Conservation (phyloP, 92 coral and sea anemone genomes). For the Phenganax subtilis region DNA sequence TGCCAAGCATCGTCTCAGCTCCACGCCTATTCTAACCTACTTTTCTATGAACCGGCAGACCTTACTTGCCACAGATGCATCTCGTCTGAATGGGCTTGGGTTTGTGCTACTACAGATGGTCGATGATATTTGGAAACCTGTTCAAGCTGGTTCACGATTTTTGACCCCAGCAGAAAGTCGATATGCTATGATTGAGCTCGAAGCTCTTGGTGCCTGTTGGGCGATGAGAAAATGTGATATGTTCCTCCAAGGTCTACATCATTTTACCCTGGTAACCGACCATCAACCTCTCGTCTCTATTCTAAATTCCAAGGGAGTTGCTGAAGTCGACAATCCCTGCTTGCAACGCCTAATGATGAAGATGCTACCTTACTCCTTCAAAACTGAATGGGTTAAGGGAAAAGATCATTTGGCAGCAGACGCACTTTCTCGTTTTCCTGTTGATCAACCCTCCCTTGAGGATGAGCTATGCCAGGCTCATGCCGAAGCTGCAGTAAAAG, state of each 20-base stretch:
- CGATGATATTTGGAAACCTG: too few relatives aligned
- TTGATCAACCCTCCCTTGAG: conserved; percentile 11
- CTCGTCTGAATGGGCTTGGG: not conserved
- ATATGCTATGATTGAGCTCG: not conserved
- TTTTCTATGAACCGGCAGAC: too few relatives aligned
- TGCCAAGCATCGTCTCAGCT: not conserved
- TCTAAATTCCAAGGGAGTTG: conserved; percentile 20
- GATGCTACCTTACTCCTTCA: conserved; percentile 12
- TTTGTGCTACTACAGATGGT: not conserved
- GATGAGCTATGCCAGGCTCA: conserved; percentile 30
- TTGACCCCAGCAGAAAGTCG: not conserved
- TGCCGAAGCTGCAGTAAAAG: conserved; percentile 25
- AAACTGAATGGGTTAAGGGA: conserved; percentile 27
- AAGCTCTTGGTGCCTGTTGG: conserved; percentile 5
- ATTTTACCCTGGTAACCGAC: not conserved
- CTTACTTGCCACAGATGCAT: not conserved
- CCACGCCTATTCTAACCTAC: too few relatives aligned
- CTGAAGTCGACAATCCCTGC: conserved; percentile 30
- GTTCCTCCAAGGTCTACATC: conserved; percentile 7
- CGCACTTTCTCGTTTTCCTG: conserved; percentile 1
- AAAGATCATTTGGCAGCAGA: not conserved
- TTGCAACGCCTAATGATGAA: conserved; percentile 10
- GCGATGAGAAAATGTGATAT: conserved; percentile 22
- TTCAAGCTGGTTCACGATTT: not conserved
- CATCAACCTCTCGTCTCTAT: conserved; percentile 18